Evolutionary conservation across 2,113 vertebrate genomes (phyloP), one percentile per base, ranked within the genome.

Genomic region (Rhinichthys klamathensis): DNA sequence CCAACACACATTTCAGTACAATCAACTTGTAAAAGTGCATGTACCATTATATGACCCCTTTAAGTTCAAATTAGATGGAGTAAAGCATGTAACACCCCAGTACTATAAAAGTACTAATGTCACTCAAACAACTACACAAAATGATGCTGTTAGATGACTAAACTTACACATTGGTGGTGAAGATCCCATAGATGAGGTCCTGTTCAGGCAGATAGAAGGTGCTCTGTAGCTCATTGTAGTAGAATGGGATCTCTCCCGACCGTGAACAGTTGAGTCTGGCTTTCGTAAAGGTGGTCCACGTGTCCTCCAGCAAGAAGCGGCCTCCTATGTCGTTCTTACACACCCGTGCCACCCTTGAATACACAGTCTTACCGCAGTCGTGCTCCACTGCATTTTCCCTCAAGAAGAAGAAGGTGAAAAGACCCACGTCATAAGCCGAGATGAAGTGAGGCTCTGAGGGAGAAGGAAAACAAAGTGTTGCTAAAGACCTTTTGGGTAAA

Each of bases 281-380:
- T 89, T 97, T 97, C 94, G 96, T 97, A 90, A 97, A 97, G 0
- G 96, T 97, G 46, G 96, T 97, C 96, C 96, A 97, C 0, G 96
- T 97, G 91, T 97, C 96, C 89, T 97, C 96, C 89, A 97, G 95
- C 90, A 97, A 90, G 92, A 97, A 97, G 76, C 96, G 95, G 2
- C 96, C 96, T 2, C 96, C 96, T 0, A 97, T 93, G 49, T 97
- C 96, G 2, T 96, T 97, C 93, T 97, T 97, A 88, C 96, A 97
- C 87, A 97, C 96, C 0, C 96, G 94, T 15, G 96, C 96, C 92
- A 97, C 96, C 0, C 96, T 94, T 9, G 96, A 97, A 89, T 97
- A 97, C 75, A 97, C 96, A 0, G 95, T 96, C 88, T 96, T 96
- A 10, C 96, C 96, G 44, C 96, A 97, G 85, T 97, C 96, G 0